These are phyloP conservation scores for Thamnophis elegans DNA, from an alignment of 2,797 vertebrate species.

Conservation along the genomic window DNA sequence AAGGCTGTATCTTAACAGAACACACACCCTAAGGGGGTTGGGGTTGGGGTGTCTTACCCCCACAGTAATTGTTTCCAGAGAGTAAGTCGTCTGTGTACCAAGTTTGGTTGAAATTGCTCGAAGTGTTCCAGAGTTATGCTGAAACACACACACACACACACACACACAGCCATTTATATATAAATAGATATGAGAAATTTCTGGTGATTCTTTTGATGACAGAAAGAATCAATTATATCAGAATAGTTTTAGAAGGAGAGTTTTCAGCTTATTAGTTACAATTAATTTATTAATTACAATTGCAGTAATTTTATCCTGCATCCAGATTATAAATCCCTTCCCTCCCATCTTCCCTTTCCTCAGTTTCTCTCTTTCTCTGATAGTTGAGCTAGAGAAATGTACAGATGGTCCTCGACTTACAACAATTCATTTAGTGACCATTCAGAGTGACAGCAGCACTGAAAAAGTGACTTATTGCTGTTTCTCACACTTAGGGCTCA, in stretches of 20 bases:
- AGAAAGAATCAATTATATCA: no score
- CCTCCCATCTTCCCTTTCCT: neutral
- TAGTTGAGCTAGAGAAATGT: neutral
- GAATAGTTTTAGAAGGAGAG: neutral
- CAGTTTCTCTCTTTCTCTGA: neutral
- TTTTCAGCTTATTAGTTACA: neutral
- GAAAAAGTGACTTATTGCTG: neutral
- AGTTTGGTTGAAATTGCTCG: no score
- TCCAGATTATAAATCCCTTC: neutral
- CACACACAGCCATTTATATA: no score
- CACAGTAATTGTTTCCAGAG: no score
- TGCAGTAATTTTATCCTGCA: neutral
- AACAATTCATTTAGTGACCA: neutral
- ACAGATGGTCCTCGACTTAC: neutral
- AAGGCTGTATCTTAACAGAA: no score
- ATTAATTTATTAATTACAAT: no score
- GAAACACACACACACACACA: no score
- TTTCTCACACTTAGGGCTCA: neutral
- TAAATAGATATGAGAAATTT: neutral
- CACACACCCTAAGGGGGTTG: no score
- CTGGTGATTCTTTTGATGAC: neutral
- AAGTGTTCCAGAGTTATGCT: no score
- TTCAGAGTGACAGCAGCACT: neutral
- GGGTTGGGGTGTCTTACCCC: no score
- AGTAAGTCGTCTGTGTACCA: no score